phyloP scores from a whole-genome alignment of 2,888 invertebrate genomes.

The Allygus modestus region DNA sequence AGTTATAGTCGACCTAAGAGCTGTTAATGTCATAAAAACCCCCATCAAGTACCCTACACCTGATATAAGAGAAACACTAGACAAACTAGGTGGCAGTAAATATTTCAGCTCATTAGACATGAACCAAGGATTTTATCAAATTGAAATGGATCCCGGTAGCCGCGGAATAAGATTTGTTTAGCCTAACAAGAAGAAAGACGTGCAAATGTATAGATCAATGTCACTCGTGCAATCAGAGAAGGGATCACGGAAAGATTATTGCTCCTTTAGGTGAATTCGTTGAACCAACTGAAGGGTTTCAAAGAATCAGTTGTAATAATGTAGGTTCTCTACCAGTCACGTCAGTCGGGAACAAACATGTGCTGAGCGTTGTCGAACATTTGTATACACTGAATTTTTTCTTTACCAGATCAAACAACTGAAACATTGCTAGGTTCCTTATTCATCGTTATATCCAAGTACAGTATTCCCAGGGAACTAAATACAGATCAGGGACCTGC shows the following conservation, averaged over 20 bases:
- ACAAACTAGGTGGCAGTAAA: too few relatives aligned
- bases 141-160: too few relatives aligned
- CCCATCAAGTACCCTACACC: conserved; percentile 49
- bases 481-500: neutral
- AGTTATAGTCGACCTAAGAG: too few relatives aligned
- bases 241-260: conserved; percentile 67
- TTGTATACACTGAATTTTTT: conserved; percentile 45
- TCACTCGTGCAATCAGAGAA: conserved; percentile 57
- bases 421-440: conserved; percentile 23
- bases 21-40: too few relatives aligned
- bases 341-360: conserved; percentile 36
- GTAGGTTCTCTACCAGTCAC: neutral
- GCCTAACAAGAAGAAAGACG: too few relatives aligned
- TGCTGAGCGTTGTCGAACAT: neutral
- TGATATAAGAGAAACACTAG: too few relatives aligned
- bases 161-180: conserved; percentile 68
- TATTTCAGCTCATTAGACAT: too few relatives aligned
- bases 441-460: too few relatives aligned
- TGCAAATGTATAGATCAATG: neutral
- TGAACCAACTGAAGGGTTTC: neutral
- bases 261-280: too few relatives aligned
- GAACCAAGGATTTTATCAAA: too few relatives aligned
- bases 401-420: conserved; percentile 63
- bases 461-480: neutral
- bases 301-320: too few relatives aligned